A percentile compares a stretch with the other conserved stretches of the same genome.
phyloP scores from a whole-genome alignment of 1,140 invertebrate genomes.

The Zeugodacus cucurbitae region DNA sequence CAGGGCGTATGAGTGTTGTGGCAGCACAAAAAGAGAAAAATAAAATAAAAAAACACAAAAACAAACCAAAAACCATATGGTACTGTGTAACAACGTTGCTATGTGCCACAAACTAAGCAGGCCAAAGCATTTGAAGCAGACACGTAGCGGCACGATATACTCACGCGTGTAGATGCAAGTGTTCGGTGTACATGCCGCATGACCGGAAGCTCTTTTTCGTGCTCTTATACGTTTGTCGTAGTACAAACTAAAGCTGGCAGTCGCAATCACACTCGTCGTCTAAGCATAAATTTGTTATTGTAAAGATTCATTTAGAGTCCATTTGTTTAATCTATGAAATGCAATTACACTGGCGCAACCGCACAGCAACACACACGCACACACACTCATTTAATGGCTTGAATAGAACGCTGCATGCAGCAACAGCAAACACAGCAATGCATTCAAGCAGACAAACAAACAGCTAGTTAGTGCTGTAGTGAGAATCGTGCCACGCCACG shows the following conservation, averaged over 20 bases:
- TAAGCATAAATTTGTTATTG: slow-evolving; percentile 19
- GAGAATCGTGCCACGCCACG: neutral
- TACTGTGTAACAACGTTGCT: too few species aligned
- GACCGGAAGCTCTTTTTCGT: slow-evolving; percentile 16
- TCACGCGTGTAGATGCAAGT: neutral
- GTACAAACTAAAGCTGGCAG: neutral
- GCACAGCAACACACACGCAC: neutral
- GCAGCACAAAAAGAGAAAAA: too few species aligned
- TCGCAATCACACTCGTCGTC: neutral
- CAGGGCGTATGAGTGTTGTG: neutral
- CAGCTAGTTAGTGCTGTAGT: slow-evolving; percentile 12
- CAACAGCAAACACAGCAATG: neutral
- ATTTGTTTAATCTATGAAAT: slow-evolving; percentile 33
- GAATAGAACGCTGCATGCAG: neutral
- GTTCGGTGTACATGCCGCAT: neutral
- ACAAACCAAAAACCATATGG: too few species aligned
- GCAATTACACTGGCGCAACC: neutral
- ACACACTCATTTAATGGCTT: neutral
- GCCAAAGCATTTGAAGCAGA: neutral
- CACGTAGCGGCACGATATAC: neutral
- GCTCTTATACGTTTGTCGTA: neutral
- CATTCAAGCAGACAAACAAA: neutral
- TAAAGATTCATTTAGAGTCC: slow-evolving; percentile 35
- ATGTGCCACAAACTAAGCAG: too few species aligned
- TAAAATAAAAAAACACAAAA: neutral